phyloP scores from a whole-genome alignment of 2,888 invertebrate genomes.

The Drosophila setosimentum region DNA sequence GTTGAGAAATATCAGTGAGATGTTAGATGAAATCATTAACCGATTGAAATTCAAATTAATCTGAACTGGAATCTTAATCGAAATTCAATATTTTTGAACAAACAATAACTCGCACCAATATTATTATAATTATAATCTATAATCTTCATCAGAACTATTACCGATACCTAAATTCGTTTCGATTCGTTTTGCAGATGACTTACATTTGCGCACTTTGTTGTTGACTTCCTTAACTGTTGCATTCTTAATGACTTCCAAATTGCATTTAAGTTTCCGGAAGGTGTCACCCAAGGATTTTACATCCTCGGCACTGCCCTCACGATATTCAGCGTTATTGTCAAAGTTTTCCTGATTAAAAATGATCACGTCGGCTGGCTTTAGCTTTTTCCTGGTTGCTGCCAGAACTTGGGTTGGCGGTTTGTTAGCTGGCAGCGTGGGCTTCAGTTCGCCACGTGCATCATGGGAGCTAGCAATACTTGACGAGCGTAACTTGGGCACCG shows the following conservation, averaged over 20 bases:
- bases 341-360: conserved; percentile 83
- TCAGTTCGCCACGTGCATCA: conserved; percentile 40
- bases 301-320: conserved; percentile 80
- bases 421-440: background rate
- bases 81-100: background rate
- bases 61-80: background rate
- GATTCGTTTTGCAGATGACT: conserved; percentile 47
- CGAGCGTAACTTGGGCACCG: conserved; percentile 37
- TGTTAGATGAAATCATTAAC: background rate
- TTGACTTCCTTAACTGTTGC: conserved; percentile 74
- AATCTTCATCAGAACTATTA: no score
- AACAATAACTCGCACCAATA: no score
- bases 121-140: no score
- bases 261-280: conserved; percentile 77
- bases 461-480: conserved; percentile 2
- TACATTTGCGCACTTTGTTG: conserved; percentile 76
- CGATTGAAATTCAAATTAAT: background rate
- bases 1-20: background rate
- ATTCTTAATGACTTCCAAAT: conserved; percentile 74
- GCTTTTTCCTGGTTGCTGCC: conserved; percentile 42
- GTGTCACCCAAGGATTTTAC: conserved; percentile 71
- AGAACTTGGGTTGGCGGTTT: background rate
- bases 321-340: conserved; percentile 74
- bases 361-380: conserved; percentile 79
- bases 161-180: no score